Evolutionary conservation across 1,140 invertebrate genomes (phyloP), one percentile per base, ranked within the genome.

Genomic region (Brachionus sp.): DNA sequence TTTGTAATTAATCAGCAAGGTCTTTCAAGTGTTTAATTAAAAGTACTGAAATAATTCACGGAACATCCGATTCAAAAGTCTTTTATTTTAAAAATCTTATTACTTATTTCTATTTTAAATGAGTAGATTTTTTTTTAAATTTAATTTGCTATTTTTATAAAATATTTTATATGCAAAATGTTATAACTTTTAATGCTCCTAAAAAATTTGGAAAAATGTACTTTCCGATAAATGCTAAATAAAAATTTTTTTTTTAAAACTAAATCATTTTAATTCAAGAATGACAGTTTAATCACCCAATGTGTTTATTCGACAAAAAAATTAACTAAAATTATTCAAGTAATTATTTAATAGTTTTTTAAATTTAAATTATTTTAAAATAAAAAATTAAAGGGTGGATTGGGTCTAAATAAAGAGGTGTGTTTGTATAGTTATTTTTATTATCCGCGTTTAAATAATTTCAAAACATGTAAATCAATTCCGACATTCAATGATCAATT

Each of bases 381-480:
- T 16, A 3, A 57, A 62, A 29, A 77, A 44, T 29, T n/a, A 78
- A 5, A 80, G 77, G 77, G 77, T 39, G 77, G 77, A 42, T 16
- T 25, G 39, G 77, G 77, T 9, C 7, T 5, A 2, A 16, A 62
- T 25, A 29, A 80, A 25, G 77, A 80, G 62, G 29, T 42, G 6
- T 80, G 77, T 44, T 62, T 62, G 35, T 62, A 62, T 29, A 42
- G 35, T 42, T 62, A 57, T 39, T 66, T 80, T 66, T 80, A 80
- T 66, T 80, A 80, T 80, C 77, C 77, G 25, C 46, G 77, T 35
- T 13, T 80, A 35, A 80, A 57, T 4, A 80, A 37, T 62, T 80
- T 80, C 25, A 80, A 80, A 44, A 62, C 23, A 12, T 80, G 77
- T 62, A 57, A 39, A 62, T 80, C 77, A 80, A 25, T 80, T 66